Base-by-base conservation (phyloP, 2,113 vertebrate genomes). In the Chaetodon trifascialis region DNA sequence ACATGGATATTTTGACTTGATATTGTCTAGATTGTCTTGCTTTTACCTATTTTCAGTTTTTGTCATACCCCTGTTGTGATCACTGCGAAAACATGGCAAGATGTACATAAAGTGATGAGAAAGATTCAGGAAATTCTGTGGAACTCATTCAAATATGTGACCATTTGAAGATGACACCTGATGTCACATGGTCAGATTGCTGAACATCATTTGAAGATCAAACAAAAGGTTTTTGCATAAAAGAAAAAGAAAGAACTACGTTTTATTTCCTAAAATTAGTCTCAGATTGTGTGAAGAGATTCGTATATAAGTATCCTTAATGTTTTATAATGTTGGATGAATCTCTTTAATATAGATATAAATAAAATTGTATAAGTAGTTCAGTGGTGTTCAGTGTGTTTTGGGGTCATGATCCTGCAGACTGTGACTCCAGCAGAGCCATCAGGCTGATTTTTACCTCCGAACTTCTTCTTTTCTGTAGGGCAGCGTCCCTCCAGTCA, bases 401-500 rank as follows among this genome's bases (percentile, higher is more conserved):
- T 30, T 30, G 30, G 30, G 30, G 30, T 30, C 30, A 30, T 3
- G 30, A 30, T 30, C 30, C 4, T 79, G 14, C 44, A 36, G 34
- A 38, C 4, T 19, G 30, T 63, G 15, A 62, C 34, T 49, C 14
- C 14, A 44, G 14, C 44, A 16, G 38, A 49, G 19, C 30, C 30
- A 30, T 30, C 30, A 30, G 30, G 3, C 30, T 30, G 30, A 30
- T 30, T 30, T 30, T 30, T 30, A 30, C 30, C 30, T 30, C 30
- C 30, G 30, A 30, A 3, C 3, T 30, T 30, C 30, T 30, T 30
- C 30, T 30, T 63, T 7, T 56, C 23, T 67, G 11, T 19, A 96
- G 95, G 94, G 90, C 75, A 96, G 96, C 23, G 96, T 96, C 25
- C 96, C 96, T 42, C 96, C 96, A 0, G 96, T 96, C 1, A 96